Conservation (phyloP, 2,113 vertebrate species). For the Notothenia rossii region DNA sequence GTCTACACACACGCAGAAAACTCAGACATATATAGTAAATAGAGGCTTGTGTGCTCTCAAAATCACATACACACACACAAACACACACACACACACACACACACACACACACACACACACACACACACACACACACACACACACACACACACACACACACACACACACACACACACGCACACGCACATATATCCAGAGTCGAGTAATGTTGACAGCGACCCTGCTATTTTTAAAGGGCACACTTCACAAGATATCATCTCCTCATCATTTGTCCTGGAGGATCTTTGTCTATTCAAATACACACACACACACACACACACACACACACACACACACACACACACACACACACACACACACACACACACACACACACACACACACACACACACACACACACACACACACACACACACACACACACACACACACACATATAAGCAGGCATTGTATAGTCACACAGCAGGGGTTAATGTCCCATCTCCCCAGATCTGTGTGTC, state of each 20-base stretch:
- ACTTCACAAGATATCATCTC: constrained; percentile 82
- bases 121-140: background rate
- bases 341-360: constrained; percentile 27
- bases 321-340: constrained; percentile 15
- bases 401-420: constrained; percentile 37
- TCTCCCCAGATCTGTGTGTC: constrained; percentile 46
- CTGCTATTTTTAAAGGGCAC: constrained; percentile 84
- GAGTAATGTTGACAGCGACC: constrained; percentile 78
- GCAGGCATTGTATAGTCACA: constrained; percentile 12
- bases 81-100: background rate
- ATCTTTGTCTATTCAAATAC: constrained; percentile 58
- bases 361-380: constrained; percentile 15
- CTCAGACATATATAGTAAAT: constrained; percentile 33
- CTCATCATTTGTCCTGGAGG: constrained; percentile 73
- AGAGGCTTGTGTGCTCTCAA: background rate
- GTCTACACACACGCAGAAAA: constrained; percentile 37
- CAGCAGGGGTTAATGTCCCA: constrained; percentile 50
- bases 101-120: constrained; percentile 3
- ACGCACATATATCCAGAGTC: constrained; percentile 51
- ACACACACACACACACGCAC: constrained; percentile 31
- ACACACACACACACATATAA: constrained; percentile 18
- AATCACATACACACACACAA: background rate
- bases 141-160: constrained; percentile 16
- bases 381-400: constrained; percentile 27
- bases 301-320: constrained; percentile 8